Evolutionary conservation across 2,113 vertebrate genomes (phyloP).

Genomic region (Microcebus tavaratra): DNA sequence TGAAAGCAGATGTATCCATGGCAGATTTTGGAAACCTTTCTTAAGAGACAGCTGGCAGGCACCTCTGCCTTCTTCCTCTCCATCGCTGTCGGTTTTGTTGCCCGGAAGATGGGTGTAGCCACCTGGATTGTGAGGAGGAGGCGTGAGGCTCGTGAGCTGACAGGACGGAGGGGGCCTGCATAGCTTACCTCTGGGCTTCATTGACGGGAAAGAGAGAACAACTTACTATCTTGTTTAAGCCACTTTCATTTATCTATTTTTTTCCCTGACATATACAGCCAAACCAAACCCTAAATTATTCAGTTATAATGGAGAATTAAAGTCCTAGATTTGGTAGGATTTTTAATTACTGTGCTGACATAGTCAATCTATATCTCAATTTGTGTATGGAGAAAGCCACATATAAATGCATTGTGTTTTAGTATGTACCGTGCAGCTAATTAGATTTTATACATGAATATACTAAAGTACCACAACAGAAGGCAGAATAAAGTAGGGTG

Average conservation of each 20-base stretch:
- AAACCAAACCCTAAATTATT: not conserved
- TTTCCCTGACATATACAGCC: not conserved
- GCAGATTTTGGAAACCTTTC: not conserved
- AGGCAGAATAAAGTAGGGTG: not conserved
- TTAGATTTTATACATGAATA: constrained; percentile 54
- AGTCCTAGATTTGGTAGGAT: constrained; percentile 20
- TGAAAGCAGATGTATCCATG: constrained; percentile 40
- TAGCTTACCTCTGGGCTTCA: not conserved
- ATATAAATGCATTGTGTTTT: not conserved
- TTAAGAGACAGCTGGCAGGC: not conserved
- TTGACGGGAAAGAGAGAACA: not conserved
- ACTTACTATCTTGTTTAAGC: not conserved
- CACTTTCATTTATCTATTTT: not conserved
- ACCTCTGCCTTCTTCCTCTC: not conserved
- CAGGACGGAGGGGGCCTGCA: not conserved
- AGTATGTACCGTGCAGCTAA: not conserved
- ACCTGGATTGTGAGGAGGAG: not conserved
- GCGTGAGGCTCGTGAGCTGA: rapidly evolving
- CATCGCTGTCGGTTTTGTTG: not conserved
- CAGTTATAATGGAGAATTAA: constrained; percentile 7
- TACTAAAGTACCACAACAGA: not conserved
- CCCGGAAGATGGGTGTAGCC: not conserved
- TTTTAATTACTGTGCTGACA: constrained; percentile 11
- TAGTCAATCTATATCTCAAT: not conserved
- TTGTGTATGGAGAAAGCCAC: not conserved